Base-by-base conservation (phyloP, 2,113 vertebrate genomes). In the Triplophysa rosa region DNA sequence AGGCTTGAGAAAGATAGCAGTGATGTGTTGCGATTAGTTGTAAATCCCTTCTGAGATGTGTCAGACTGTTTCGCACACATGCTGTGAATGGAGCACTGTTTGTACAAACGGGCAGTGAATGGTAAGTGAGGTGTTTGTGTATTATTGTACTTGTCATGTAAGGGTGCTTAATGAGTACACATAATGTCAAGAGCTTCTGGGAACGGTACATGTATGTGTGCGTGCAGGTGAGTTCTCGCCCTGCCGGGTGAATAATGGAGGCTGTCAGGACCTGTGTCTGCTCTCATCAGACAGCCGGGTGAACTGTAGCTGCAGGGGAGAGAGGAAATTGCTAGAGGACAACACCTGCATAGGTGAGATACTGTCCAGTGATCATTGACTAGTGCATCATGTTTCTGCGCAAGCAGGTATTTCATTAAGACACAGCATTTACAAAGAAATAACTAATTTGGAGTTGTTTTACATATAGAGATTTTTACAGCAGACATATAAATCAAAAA, bases 251-350 rank as follows among this genome's bases (percentile, higher is more conserved):
- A 96, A 96, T 92, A 99, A 98, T 0, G 96, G 95, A 0, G 95
- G 96, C 84, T 99, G 97, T 82, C 96, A 97, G 87, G 98, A 99
- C 82, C 92, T 99, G 68, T 99, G 98, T 84, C 88, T 99, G 80
- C 93, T 96, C 82, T 95, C 95, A 0, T 94, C 95, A 17, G 95
- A 95, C 9, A 96, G 97, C 61, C 94, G 96, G 0, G 94, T 98
- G 79, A 97, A 97, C 91, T 99, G 98, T 89, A 95, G 95, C 67
- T 99, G 98, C 87, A 94, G 97, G 0, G 98, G 95, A 0, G 95
- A 96, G 80, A 92, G 96, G 0, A 87, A 95, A 62, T 94, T 98
- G 82, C 91, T 96, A 88, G 96, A 98, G 4, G 98, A 98, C 87
- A 90, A 96, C 82, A 96, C 94, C 81, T 99, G 98, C 89, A 94